These are phyloP conservation scores for Nothocercus julius DNA, from an alignment of 2,113 vertebrate genomes.

Conservation along the genomic window DNA sequence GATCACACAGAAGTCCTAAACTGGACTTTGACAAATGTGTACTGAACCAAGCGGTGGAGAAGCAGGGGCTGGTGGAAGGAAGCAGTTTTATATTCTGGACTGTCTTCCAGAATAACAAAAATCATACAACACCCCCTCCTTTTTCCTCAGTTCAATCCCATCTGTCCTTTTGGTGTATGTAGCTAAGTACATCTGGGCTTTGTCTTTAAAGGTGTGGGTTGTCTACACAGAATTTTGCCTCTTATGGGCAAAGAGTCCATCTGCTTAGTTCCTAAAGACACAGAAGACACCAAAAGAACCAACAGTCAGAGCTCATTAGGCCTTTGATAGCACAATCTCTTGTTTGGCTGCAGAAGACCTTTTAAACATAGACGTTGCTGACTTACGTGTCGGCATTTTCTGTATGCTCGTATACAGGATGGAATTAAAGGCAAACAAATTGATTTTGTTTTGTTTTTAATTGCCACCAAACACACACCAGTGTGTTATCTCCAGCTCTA, in stretches of 20 bases:
- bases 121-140: not conserved
- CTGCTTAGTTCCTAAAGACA: not conserved
- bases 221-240: not conserved
- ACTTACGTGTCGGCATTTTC: not conserved
- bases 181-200: not conserved
- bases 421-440: not conserved
- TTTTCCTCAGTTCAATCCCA: not conserved
- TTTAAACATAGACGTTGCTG: not conserved
- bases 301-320: not conserved
- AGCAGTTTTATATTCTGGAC: not conserved
- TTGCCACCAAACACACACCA: not conserved
- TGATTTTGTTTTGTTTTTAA: not conserved
- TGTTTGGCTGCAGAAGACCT: not conserved
- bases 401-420: not conserved
- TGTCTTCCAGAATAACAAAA: not conserved
- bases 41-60: not conserved
- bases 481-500: not conserved
- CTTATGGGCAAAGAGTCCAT: not conserved
- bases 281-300: accelerated
- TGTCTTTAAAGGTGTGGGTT: no score
- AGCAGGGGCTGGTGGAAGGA: not conserved
- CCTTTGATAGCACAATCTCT: not conserved
- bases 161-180: not conserved
- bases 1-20: not conserved
- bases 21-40: not conserved